These are phyloP conservation scores for Busseola fusca DNA, from an alignment of 2,888 invertebrate species.

Conservation along the genomic window DNA sequence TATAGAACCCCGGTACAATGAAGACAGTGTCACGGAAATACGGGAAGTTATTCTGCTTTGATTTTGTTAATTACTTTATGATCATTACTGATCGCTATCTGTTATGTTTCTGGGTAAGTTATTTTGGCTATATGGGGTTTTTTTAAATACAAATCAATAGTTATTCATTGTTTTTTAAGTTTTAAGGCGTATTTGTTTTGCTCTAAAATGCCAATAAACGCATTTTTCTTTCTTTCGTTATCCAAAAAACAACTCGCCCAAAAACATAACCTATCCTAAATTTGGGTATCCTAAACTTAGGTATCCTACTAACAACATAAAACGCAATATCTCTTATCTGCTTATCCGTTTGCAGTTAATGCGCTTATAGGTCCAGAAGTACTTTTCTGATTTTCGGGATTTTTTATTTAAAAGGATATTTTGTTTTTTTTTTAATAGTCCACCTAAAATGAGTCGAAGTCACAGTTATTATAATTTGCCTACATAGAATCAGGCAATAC, in stretches of 20 bases:
- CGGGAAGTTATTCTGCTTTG: not conserved
- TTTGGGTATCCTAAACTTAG: not conserved
- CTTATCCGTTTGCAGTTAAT: not conserved
- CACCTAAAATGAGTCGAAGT: not conserved
- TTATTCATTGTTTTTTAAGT: no score
- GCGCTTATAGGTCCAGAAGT: not conserved
- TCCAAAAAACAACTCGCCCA: no score
- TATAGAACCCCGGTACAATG: constrained; percentile 38
- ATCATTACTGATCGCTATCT: constrained; percentile 4
- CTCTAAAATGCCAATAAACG: no score
- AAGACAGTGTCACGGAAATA: constrained; percentile 44
- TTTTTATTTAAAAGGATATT: not conserved
- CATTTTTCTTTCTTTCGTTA: no score
- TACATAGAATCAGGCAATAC: not conserved
- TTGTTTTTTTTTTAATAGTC: not conserved
- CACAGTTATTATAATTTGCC: not conserved
- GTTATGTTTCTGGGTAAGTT: not conserved
- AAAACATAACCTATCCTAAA: no score
- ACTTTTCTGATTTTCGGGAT: not conserved
- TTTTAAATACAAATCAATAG: not conserved
- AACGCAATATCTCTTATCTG: not conserved
- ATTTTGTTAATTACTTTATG: constrained; percentile 17
- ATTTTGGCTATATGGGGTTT: not conserved
- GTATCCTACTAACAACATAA: not conserved
- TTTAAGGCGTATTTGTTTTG: no score